phyloP scores from a whole-genome alignment of 2,113 vertebrate species.

The Calyptommatus sinebrachiatus region DNA sequence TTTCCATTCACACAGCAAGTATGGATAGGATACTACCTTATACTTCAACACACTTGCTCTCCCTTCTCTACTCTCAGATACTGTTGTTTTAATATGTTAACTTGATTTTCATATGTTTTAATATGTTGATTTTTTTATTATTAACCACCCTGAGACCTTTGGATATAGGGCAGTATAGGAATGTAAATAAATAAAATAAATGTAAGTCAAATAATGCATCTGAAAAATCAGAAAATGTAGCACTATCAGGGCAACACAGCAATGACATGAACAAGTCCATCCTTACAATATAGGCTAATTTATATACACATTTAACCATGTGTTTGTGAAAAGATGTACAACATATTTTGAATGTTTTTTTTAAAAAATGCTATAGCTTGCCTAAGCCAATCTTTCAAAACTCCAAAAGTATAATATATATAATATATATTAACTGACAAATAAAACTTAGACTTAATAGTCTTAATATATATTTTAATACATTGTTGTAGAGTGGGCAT shows the following conservation, averaged over 20 bases:
- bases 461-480: not conserved
- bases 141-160: no score
- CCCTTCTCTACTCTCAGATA: no score
- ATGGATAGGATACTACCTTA: no score
- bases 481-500: not conserved
- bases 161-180: no score
- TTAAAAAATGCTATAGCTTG: not conserved
- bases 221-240: not conserved
- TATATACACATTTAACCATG: not conserved
- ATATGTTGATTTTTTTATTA: no score
- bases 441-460: not conserved
- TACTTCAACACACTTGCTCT: not conserved
- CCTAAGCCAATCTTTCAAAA: not conserved
- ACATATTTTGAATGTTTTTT: not conserved
- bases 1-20: not conserved
- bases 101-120: no score
- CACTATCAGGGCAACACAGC: not conserved
- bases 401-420: not conserved
- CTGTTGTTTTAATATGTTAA: no score
- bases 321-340: not conserved
- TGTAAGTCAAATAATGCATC: slow-evolving; percentile 2
- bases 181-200: no score
- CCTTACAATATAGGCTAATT: not conserved
- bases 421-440: not conserved
- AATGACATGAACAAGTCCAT: not conserved